Conservation (phyloP, 2,797 vertebrate species). For the Psittacula derbiana region DNA sequence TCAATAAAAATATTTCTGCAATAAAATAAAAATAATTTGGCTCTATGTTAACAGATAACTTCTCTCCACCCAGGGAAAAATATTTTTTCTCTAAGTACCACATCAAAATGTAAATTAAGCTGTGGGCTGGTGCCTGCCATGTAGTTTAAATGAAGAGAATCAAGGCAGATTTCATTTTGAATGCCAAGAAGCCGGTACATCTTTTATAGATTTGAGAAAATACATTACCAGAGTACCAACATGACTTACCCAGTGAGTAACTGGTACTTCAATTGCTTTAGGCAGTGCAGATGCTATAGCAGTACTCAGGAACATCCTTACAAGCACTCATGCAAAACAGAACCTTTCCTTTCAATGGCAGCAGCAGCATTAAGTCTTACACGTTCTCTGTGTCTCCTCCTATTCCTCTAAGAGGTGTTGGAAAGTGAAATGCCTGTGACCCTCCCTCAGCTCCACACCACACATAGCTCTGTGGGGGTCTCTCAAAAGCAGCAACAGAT, state of each 20-base stretch:
- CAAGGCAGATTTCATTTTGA: background rate
- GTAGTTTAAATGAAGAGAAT: slow-evolving; percentile 14
- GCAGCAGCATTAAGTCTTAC: background rate
- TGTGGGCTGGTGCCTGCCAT: slow-evolving; percentile 12
- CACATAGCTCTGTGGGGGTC: no score
- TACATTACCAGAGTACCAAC: background rate
- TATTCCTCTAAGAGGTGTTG: background rate
- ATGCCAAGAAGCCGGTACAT: background rate
- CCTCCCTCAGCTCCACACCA: background rate
- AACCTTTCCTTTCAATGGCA: background rate
- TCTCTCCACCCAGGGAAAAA: background rate
- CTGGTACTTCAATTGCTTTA: background rate
- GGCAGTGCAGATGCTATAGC: background rate
- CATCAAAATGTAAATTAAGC: slow-evolving; percentile 47
- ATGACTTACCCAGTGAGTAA: background rate
- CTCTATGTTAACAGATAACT: background rate
- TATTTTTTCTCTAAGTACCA: slow-evolving; percentile 14
- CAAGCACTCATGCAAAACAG: background rate
- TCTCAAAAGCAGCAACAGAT: background rate
- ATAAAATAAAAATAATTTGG: slow-evolving; percentile 7
- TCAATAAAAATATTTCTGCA: background rate
- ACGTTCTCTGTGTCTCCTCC: background rate
- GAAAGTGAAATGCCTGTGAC: background rate
- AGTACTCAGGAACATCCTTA: background rate
- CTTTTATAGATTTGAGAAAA: background rate